Evolutionary conservation across 2,888 invertebrate species (phyloP), one percentile per base, ranked within the genome.

Genomic region (Melieria picta): DNA sequence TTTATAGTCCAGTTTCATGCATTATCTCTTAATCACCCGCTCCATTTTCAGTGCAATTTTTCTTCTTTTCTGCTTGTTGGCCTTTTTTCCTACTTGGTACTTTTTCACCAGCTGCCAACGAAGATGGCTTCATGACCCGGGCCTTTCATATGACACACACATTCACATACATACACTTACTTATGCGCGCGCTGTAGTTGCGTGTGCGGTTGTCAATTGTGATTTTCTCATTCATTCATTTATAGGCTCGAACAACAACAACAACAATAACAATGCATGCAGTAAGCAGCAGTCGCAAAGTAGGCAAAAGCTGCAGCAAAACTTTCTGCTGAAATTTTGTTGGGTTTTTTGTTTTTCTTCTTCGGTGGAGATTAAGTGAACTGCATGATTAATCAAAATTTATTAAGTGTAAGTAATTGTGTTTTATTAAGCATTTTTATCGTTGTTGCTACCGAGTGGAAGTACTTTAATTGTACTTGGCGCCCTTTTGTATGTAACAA

Each of bases 401-500:
- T 62, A 69, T 69, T 69, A 69, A 55, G 68, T 52, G 62, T 69
- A 69, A 69, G 62, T 69, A 69, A 69, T 62, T 45, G 61, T 69
- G 61, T 62, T 69, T 61, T 69, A 69, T 69, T 62, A 30, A 61
- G 43, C 68, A 45, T 58, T 42, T 66, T 66, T 30, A 30, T 30
- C 30, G 30, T 30, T 30, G 30, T 30, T 30, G 16, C 6, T 57
- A 10, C n/a, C 1, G 5, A 57, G 30, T 13, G 16, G n/a, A 57
- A 30, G 9, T 10, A 11, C 11, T 50, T 50, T 11, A 50, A 50
- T 3, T 50, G 50, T 50, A 50, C 11, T 50, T 9, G 11, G 11
- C 50, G 11, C 50, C 50, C 50, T 9, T 11, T 30, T 30, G 30
- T 30, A 30, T 30, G 30, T 2, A 30, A 3, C 30, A 30, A 30